phyloP scores from a whole-genome alignment of 2,113 vertebrate genomes.

The Ceuthmochares aereus region DNA sequence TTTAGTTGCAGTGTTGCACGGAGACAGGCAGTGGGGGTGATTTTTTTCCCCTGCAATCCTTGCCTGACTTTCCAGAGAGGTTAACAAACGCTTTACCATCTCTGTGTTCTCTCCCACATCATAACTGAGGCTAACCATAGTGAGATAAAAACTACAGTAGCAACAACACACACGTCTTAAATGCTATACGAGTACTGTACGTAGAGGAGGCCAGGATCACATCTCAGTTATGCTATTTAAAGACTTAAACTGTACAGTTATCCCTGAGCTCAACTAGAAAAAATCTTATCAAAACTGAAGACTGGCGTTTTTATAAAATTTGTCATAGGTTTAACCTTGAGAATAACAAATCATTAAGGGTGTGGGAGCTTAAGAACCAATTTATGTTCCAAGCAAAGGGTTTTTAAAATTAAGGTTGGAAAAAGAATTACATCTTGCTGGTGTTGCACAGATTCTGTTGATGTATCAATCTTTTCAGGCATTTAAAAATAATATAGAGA shows the following conservation, averaged over 20 bases:
- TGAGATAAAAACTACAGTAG: neutral
- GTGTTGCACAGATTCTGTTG: conserved; percentile 35
- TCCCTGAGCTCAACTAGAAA: conserved; percentile 13
- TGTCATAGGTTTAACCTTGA: conserved; percentile 66
- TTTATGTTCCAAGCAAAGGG: conserved; percentile 47
- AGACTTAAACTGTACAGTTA: conserved; percentile 40
- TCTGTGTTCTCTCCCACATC: conserved; percentile 21
- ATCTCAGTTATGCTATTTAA: conserved; percentile 14
- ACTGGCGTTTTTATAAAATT: conserved; percentile 37
- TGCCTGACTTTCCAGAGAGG: neutral
- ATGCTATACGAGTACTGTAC: neutral
- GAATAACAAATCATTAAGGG: conserved; percentile 59
- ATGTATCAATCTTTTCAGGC: conserved; percentile 71
- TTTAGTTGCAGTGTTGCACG: neutral
- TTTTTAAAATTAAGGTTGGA: conserved; percentile 50
- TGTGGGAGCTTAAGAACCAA: conserved; percentile 36
- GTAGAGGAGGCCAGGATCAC: neutral
- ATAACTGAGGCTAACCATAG: conserved; percentile 8
- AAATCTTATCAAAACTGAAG: conserved; percentile 39
- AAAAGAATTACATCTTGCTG: neutral
- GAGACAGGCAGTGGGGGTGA: neutral
- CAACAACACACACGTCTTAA: neutral
- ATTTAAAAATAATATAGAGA: conserved; percentile 73
- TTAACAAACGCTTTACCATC: conserved; percentile 10
- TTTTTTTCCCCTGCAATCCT: neutral